Evolutionary conservation across 2,113 vertebrate genomes (phyloP).

Genomic region (Microcebus lehilahytsara): DNA sequence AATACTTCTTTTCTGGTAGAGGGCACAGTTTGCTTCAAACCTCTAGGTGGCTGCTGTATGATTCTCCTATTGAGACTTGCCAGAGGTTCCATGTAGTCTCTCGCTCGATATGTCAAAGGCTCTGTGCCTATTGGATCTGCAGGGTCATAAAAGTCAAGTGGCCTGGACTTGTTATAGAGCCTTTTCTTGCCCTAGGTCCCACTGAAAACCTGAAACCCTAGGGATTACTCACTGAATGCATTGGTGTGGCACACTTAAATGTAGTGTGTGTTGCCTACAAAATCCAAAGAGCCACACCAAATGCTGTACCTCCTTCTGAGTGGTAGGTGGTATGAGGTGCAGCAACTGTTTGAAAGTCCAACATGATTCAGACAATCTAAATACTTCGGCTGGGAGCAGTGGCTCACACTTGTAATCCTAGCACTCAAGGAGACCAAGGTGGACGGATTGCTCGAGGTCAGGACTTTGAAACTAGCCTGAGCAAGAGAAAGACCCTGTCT

Average conservation of each 20-base stretch:
- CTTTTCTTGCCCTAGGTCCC: background rate
- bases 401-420: no score
- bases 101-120: background rate
- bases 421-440: no score
- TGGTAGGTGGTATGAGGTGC: background rate
- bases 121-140: background rate
- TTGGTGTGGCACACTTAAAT: background rate
- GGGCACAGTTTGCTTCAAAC: background rate
- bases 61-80: background rate
- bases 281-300: background rate
- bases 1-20: background rate
- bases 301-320: background rate
- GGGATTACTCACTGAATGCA: background rate
- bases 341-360: background rate
- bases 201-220: background rate
- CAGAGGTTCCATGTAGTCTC: background rate
- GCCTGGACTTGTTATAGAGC: background rate
- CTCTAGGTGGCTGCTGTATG: background rate
- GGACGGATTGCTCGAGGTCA: no score
- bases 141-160: background rate
- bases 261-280: background rate
- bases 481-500: no score
- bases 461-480: no score
- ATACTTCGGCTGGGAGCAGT: background rate
- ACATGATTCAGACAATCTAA: background rate